Evolutionary conservation across 2,797 vertebrate species (phyloP).

Genomic region (Benthosema pterotum): DNA sequence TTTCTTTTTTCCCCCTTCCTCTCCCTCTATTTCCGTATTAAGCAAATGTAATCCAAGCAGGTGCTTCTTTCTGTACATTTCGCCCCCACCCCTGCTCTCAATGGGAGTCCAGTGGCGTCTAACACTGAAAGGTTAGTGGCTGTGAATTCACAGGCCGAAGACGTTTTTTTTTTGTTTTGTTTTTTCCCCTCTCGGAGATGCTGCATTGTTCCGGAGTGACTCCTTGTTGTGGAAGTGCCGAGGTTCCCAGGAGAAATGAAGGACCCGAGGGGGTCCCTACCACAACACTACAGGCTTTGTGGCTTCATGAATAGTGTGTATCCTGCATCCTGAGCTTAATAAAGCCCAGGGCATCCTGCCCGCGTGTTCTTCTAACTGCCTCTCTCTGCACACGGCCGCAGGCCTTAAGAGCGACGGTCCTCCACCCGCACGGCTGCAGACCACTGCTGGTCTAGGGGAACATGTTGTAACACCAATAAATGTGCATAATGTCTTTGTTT

Average conservation of each 20-base stretch:
- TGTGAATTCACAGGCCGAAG: constrained; percentile 55
- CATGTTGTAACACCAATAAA: no score
- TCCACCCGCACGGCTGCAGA: no score
- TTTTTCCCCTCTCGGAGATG: constrained; percentile 46
- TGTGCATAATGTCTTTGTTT: no score
- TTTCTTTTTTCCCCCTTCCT: constrained; percentile 50
- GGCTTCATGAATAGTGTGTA: constrained; percentile 45
- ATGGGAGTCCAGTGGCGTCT: constrained; percentile 59
- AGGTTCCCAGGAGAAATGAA: constrained; percentile 68
- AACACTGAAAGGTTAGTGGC: constrained; percentile 55
- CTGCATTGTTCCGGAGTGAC: constrained; percentile 68
- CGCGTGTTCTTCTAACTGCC: constrained; percentile 35
- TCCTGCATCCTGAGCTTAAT: constrained; percentile 46
- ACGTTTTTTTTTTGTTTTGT: not conserved
- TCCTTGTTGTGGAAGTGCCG: constrained; percentile 62
- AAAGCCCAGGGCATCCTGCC: constrained; percentile 33
- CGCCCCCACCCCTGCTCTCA: constrained; percentile 25
- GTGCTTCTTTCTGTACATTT: constrained; percentile 72
- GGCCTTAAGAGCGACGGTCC: no score
- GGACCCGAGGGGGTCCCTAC: constrained; percentile 48
- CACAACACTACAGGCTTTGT: constrained; percentile 54
- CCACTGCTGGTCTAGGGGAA: no score
- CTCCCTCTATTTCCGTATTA: constrained; percentile 16
- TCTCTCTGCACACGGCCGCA: not conserved
- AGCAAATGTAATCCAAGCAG: constrained; percentile 63